Conservation (phyloP, 1,140 invertebrate genomes). For the Drosophila biarmipes region DNA sequence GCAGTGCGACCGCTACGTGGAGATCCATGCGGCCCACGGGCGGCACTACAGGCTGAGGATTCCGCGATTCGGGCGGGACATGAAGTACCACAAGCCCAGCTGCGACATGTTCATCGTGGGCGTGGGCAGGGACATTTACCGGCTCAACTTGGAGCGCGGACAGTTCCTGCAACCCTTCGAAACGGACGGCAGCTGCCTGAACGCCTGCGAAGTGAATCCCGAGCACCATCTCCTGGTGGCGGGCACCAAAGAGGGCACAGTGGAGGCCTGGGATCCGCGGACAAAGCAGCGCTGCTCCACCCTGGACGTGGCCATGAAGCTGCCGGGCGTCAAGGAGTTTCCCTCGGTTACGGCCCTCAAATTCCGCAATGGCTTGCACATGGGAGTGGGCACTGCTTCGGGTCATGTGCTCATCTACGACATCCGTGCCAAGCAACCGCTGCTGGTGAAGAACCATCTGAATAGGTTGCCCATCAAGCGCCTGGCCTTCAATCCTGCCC, state of each 20-base stretch:
- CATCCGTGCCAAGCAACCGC: slow-evolving; percentile 95
- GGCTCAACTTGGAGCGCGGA: slow-evolving; percentile 97
- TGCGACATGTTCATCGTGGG: slow-evolving; percentile 98
- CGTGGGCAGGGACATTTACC: slow-evolving; percentile 94
- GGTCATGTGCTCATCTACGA: slow-evolving; percentile 98
- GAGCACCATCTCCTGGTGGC: slow-evolving; percentile 94
- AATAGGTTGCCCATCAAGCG: slow-evolving; percentile 96
- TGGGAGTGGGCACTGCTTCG: slow-evolving; percentile 96
- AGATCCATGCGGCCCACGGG: slow-evolving; percentile 97
- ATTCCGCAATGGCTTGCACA: slow-evolving; percentile 92
- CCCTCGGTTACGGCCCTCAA: slow-evolving; percentile 88
- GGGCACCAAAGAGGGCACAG: slow-evolving; percentile 95
- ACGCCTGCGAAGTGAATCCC: slow-evolving; percentile 95
- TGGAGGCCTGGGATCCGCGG: slow-evolving; percentile 98
- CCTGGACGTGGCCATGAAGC: slow-evolving; percentile 93
- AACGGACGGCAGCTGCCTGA: slow-evolving; percentile 91
- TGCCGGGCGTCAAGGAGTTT: slow-evolving; percentile 77
- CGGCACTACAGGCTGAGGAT: slow-evolving; percentile 96
- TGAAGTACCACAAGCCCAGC: slow-evolving; percentile 94
- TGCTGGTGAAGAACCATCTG: slow-evolving; percentile 97
- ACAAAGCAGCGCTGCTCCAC: slow-evolving; percentile 90
- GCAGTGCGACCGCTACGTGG: slow-evolving; percentile 95
- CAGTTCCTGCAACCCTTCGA: slow-evolving; percentile 94
- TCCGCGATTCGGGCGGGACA: slow-evolving; percentile 97
- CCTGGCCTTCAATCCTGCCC: slow-evolving; percentile 93